phyloP scores from a whole-genome alignment of 23 tunicate species.

The Ciona savignyi region DNA sequence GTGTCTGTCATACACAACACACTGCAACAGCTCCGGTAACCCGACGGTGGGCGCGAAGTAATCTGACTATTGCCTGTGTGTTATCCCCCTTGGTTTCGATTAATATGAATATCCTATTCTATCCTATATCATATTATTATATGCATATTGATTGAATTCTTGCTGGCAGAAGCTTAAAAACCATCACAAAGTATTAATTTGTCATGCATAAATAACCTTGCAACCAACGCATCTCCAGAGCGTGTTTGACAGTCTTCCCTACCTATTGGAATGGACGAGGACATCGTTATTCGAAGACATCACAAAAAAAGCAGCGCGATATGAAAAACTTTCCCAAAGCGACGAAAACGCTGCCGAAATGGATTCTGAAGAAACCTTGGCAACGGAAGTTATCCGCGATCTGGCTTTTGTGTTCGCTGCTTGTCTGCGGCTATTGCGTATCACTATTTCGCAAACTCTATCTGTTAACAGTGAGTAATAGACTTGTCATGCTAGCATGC shows the following conservation, averaged over 20 bases:
- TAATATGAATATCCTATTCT: too few relatives aligned
- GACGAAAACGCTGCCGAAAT: conserved; percentile 22
- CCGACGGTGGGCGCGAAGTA: too few relatives aligned
- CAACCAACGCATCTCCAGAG: conserved; percentile 36
- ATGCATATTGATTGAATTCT: too few relatives aligned
- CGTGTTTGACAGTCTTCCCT: conserved; percentile 40
- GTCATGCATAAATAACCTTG: not conserved
- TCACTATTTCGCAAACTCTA: conserved; percentile 16
- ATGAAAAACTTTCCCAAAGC: not conserved
- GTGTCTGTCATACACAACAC: too few relatives aligned
- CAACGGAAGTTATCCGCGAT: conserved; percentile 9
- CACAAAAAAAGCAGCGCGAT: conserved; percentile 33
- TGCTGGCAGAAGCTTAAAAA: too few relatives aligned
- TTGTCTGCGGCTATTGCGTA: conserved; percentile 28
- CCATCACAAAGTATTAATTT: too few relatives aligned
- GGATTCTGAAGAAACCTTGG: not conserved
- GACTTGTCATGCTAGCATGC: too few relatives aligned
- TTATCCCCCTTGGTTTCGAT: too few relatives aligned
- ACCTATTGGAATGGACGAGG: conserved; percentile 51
- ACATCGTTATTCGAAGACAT: conserved; percentile 46
- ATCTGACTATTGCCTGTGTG: too few relatives aligned
- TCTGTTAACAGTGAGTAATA: conserved; percentile 1
- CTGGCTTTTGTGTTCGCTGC: conserved; percentile 26
- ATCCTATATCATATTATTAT: too few relatives aligned
- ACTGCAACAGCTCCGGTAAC: too few relatives aligned